A percentile compares a stretch with the other conserved stretches of the same genome.
These are phyloP conservation scores for Junonia oenone DNA, from an alignment of 2,888 invertebrate species.

Conservation along the genomic window DNA sequence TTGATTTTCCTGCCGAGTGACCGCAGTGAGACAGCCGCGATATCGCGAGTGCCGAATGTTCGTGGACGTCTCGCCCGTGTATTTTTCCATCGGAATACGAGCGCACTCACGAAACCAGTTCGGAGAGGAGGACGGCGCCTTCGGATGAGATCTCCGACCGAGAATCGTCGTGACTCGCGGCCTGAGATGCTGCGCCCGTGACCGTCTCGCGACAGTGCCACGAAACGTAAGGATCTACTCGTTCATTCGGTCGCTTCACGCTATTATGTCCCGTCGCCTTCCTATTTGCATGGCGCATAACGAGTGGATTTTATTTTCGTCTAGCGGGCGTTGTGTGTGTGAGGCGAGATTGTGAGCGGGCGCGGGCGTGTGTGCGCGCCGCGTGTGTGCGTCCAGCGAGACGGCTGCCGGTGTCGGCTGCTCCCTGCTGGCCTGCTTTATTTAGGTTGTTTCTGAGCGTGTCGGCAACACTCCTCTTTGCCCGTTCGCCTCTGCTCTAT, in stretches of 20 bases:
- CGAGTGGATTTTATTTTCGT: conserved; percentile 79
- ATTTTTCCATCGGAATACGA: conserved; percentile 65
- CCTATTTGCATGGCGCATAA: conserved; percentile 77
- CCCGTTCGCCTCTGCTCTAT: conserved; percentile 32
- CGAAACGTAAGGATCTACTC: conserved; percentile 76
- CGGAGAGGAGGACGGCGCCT: conserved; percentile 53
- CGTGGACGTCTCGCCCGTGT: conserved; percentile 64
- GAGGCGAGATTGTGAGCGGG: conserved; percentile 34
- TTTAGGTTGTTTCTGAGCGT: conserved; percentile 70
- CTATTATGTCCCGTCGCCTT: conserved; percentile 58
- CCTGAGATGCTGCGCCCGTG: conserved; percentile 76
- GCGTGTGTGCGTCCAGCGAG: conserved; percentile 55
- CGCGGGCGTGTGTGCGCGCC: conserved; percentile 39
- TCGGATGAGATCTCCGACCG: conserved; percentile 65
- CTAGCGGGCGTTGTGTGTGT: conserved; percentile 66
- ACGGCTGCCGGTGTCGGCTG: conserved; percentile 62
- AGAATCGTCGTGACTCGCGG: conserved; percentile 58
- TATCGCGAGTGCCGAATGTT: conserved; percentile 71
- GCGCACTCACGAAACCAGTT: conserved; percentile 63
- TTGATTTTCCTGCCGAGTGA: conserved; percentile 70
- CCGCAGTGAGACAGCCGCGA: conserved; percentile 59
- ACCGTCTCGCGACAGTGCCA: conserved; percentile 75
- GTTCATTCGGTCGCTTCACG: conserved; percentile 63
- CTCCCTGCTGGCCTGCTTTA: conserved; percentile 70
- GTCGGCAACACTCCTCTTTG: conserved; percentile 42